Evolutionary conservation across 2,888 invertebrate species (phyloP), one percentile per base, ranked within the genome.

Genomic region (Lasioglossum marginatum): DNA sequence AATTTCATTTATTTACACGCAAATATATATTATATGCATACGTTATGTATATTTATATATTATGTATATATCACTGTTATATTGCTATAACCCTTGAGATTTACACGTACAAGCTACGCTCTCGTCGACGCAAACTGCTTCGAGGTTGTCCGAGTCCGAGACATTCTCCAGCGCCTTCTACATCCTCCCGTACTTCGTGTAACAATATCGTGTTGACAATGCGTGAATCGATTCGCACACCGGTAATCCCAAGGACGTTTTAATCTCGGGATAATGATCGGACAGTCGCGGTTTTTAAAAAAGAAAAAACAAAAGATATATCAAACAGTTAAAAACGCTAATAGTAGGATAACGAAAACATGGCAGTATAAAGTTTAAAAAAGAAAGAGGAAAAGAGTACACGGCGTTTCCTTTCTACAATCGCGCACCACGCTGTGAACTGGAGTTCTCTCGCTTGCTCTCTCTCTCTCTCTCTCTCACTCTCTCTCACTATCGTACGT

Each of bases 1-100:
- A 94, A 94, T 91, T 92, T 93, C 75, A 83, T 94, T 95, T 95
- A 95, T 95, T 95, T 95, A 95, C 95, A 95, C 93, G 94, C 93
- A 94, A 94, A 95, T 95, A 95, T 95, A 95, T 95, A 94, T 94
- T 94, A 94, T 92, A 92, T 92, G 93, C 94, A 83, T 85, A 83
- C 77, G 63, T 68, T 68, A 82, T 82, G 84, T 86, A 81, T 87
- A 83, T 87, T 72, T 83, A 81, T 90, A 87, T 89, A 82, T 83
- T 88, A 81, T 82, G 66, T 88, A 88, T 90, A 90, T 91, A 91
- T 91, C 94, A 94, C 93, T 93, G 92, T 93, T 91, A 92, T 93
- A 92, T 92, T 91, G 90, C 88, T 92, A 93, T 92, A 94, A 92
- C 88, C 91, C 91, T 93, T 92, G 90, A 94, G 93, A 95, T 94